Base-by-base conservation (phyloP, 2,888 invertebrate species). In the Isotomurus palustris region DNA sequence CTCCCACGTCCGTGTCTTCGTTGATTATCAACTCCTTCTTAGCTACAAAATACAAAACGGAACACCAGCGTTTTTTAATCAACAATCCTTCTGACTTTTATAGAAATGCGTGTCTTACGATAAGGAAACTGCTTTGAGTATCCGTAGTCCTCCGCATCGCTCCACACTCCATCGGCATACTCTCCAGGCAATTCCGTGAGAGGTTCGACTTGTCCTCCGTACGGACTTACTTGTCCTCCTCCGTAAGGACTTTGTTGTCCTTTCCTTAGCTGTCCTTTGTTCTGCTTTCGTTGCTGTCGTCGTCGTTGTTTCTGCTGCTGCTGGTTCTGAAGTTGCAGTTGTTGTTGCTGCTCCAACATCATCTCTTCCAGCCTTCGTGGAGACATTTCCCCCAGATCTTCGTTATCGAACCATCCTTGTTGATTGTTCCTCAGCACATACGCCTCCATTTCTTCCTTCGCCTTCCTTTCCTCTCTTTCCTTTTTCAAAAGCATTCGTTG, bases 381-480 rank as follows among this genome's bases (percentile, higher is more conserved):
- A n/a, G n/a, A n/a, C n/a, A n/a, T n/a, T n/a, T n/a, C n/a, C n/a
- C n/a, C n/a, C n/a, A n/a, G n/a, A n/a, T n/a, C n/a, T n/a, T n/a
- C n/a, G n/a, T n/a, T n/a, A n/a, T n/a, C n/a, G n/a, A n/a, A n/a
- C n/a, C n/a, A n/a, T n/a, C n/a, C n/a, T n/a, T n/a, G n/a, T n/a
- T n/a, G n/a, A n/a, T n/a, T n/a, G n/a, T n/a, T n/a, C n/a, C n/a
- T n/a, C n/a, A n/a, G n/a, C n/a, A n/a, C n/a, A n/a, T n/a, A n/a
- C n/a, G n/a, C n/a, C n/a, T n/a, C n/a, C n/a, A n/a, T n/a, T n/a
- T n/a, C n/a, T n/a, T n/a, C n/a, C n/a, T n/a, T 24, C 55, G 54
- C 17, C 54, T 27, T 27, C 58, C 36, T 51, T 51, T 54, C 24
- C 58, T 54, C 14, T 54, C 58, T 32, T 58, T 55, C n/a, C 47